phyloP scores from a whole-genome alignment of 2,888 invertebrate genomes.

The Drosophila multiciliata region DNA sequence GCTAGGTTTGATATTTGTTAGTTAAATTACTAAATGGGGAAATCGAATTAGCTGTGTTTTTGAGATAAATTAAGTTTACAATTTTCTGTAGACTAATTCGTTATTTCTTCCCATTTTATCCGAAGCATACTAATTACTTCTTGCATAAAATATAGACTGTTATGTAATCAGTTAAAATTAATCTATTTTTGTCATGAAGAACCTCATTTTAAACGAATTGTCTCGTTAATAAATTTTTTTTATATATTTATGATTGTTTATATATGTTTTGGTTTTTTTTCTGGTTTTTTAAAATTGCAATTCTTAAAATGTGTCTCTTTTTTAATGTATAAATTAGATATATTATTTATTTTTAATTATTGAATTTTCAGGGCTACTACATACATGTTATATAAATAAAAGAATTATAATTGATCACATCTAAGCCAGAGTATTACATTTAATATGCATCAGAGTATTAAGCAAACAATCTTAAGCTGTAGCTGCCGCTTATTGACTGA shows the following conservation, averaged over 20 bases:
- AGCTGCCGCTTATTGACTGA: background rate
- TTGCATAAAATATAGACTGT: background rate
- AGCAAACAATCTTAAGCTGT: conserved; percentile 15
- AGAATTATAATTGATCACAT: background rate
- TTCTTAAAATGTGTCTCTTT: background rate
- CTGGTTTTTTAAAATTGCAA: background rate
- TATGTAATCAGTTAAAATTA: background rate
- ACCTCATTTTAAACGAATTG: background rate
- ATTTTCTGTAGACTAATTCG: background rate
- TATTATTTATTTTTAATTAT: background rate
- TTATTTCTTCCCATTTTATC: background rate
- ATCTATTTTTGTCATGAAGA: background rate
- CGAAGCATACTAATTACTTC: background rate
- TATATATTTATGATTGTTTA: background rate
- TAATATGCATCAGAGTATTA: conserved; percentile 1
- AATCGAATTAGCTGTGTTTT: background rate
- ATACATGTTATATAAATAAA: background rate
- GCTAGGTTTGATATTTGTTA: background rate
- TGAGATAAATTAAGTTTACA: background rate
- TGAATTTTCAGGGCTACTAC: background rate
- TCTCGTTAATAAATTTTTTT: background rate
- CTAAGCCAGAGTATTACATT: background rate
- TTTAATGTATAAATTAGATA: background rate
- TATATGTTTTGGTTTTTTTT: background rate
- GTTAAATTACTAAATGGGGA: background rate